These are phyloP conservation scores for Oncorhynchus mykiss DNA, from an alignment of 2,113 vertebrate species.

Conservation along the genomic window DNA sequence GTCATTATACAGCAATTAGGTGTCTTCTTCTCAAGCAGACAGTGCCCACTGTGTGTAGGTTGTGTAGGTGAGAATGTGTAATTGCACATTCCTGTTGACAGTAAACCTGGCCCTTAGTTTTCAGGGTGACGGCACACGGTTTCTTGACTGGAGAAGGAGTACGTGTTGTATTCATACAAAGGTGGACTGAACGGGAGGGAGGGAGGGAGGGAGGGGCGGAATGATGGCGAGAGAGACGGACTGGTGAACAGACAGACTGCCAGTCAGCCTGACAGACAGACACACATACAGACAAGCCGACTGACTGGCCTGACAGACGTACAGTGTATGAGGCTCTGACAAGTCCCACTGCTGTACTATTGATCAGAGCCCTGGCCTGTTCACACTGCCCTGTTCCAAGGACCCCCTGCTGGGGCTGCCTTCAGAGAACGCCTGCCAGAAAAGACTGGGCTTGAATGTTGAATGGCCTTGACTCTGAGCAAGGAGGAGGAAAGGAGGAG, in stretches of 20 bases:
- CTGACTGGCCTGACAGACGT: not conserved
- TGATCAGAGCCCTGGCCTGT: slow-evolving; percentile 51
- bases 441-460: slow-evolving; percentile 49
- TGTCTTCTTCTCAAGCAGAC: slow-evolving; percentile 51
- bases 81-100: slow-evolving; percentile 53
- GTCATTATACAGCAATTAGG: slow-evolving; percentile 60
- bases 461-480: slow-evolving; percentile 18
- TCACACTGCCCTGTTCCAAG: slow-evolving; percentile 21
- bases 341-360: slow-evolving; percentile 56
- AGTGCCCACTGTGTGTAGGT: slow-evolving; percentile 25
- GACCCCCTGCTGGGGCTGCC: slow-evolving; percentile 38
- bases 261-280: not conserved
- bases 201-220: not conserved
- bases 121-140: slow-evolving; percentile 28
- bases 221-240: not conserved
- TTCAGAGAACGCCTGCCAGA: slow-evolving; percentile 35
- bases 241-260: not conserved
- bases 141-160: no score
- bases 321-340: slow-evolving; percentile 11
- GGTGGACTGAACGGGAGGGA: not conserved
- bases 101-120: slow-evolving; percentile 44
- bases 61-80: slow-evolving; percentile 24
- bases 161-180: not conserved
- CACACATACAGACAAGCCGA: not conserved
- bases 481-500: slow-evolving; percentile 1